A percentile compares a stretch with the other conserved stretches of the same genome.
Evolutionary conservation across 2,888 invertebrate species (phyloP).

Genomic region (Malthinus flaveolus): DNA sequence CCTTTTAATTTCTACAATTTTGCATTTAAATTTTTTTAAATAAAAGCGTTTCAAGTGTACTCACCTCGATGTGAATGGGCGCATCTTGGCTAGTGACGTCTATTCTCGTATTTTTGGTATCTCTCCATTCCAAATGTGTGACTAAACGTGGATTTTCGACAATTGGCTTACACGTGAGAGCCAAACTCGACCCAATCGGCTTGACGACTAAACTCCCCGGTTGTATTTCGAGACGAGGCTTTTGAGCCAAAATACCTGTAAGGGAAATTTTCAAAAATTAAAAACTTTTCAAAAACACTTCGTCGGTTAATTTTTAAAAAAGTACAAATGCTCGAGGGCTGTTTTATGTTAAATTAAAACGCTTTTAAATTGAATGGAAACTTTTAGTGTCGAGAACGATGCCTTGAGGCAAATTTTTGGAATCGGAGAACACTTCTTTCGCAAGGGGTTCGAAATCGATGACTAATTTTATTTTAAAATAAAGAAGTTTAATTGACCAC

Average conservation of each 20-base stretch:
- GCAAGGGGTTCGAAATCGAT: too few relatives aligned
- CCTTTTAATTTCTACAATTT: constrained; percentile 54
- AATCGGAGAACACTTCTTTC: too few relatives aligned
- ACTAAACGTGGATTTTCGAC: constrained; percentile 70
- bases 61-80: constrained; percentile 48
- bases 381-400: background rate
- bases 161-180: constrained; percentile 76
- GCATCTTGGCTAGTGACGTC: constrained; percentile 51
- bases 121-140: constrained; percentile 78
- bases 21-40: background rate
- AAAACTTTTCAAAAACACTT: background rate
- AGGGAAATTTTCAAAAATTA: too few relatives aligned
- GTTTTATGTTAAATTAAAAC: constrained; percentile 4
- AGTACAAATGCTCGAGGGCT: background rate
- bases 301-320: background rate
- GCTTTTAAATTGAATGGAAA: constrained; percentile 1
- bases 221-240: constrained; percentile 67
- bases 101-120: constrained; percentile 71
- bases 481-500: too few relatives aligned
- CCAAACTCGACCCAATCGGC: constrained; percentile 73
- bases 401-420: constrained; percentile 1
- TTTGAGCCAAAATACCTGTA: constrained; percentile 22
- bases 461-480: too few relatives aligned
- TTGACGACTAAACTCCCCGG: constrained; percentile 73
- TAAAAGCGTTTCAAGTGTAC: background rate